These are phyloP conservation scores for Actinemys pallida DNA, from an alignment of 2,113 vertebrate species.

Conservation along the genomic window DNA sequence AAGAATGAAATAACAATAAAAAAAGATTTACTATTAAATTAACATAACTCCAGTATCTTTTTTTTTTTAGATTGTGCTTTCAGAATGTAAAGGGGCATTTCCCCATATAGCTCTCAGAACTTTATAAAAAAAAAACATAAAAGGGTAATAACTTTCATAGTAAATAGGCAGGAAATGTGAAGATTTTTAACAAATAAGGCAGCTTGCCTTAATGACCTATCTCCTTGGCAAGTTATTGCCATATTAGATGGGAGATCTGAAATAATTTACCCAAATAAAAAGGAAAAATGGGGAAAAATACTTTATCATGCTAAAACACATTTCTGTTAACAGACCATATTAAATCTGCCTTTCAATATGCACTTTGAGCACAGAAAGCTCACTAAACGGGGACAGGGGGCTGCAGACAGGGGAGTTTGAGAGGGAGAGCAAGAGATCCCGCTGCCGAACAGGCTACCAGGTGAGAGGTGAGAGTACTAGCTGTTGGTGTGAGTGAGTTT, in stretches of 20 bases:
- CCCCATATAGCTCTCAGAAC: not conserved
- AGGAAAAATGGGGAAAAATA: not conserved
- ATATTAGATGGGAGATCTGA: not conserved
- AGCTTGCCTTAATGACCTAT: not conserved
- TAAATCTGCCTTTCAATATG: not conserved
- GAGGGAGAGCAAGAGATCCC: too few species aligned
- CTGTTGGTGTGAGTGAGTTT: too few species aligned
- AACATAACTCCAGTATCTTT: not conserved
- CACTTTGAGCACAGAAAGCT: not conserved
- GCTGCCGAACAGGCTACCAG: too few species aligned
- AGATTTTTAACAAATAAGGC: not conserved
- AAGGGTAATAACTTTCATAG: too few species aligned
- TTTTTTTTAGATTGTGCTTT: not conserved
- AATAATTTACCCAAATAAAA: constrained; percentile 6
- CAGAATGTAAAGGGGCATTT: not conserved
- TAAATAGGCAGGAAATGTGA: too few species aligned
- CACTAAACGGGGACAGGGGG: not conserved
- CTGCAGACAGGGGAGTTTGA: too few species aligned
- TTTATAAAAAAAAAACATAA: not conserved
- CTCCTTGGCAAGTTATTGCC: not conserved
- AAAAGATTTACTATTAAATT: constrained; percentile 2
- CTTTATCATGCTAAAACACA: constrained; percentile 9
- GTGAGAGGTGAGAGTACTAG: too few species aligned
- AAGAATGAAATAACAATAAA: not conserved
- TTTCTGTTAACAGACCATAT: not conserved